Percentiles rank a stretch among this genome's conserved stretches.
Conservation (phyloP, 2,888 invertebrate genomes). For the Lasioglossum zephyrum region DNA sequence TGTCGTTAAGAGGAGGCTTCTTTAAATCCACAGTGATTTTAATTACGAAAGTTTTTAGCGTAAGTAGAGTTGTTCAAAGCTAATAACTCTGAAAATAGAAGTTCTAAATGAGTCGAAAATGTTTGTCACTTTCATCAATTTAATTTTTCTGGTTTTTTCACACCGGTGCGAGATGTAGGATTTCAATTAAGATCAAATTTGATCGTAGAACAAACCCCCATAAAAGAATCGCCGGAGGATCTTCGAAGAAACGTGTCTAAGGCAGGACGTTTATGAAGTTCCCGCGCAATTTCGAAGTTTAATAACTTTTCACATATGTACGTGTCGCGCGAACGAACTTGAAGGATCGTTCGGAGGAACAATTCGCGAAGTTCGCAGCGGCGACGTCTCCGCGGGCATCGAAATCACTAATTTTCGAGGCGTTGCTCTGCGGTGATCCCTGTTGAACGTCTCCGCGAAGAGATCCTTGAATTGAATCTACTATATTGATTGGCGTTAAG, state of each 20-base stretch:
- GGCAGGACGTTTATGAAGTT: slow-evolving; percentile 47
- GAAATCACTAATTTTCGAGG: background rate
- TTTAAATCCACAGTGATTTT: too few relatives aligned
- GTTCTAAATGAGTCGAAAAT: too few relatives aligned
- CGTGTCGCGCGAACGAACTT: slow-evolving; percentile 16
- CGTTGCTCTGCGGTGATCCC: slow-evolving; percentile 10
- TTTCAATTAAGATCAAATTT: background rate
- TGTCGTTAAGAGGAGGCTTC: too few relatives aligned
- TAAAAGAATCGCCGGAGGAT: slow-evolving; percentile 24
- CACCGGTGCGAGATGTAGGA: too few relatives aligned
- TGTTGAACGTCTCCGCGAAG: background rate
- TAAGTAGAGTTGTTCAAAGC: too few relatives aligned
- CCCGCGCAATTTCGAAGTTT: slow-evolving; percentile 48
- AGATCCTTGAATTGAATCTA: slow-evolving; percentile 16
- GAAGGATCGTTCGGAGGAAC: slow-evolving; percentile 24
- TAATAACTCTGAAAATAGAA: too few relatives aligned
- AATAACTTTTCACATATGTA: slow-evolving; percentile 43
- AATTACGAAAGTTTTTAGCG: too few relatives aligned
- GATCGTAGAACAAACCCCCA: background rate
- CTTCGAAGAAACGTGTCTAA: slow-evolving; percentile 13
- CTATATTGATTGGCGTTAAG: background rate
- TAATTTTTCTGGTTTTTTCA: too few relatives aligned
- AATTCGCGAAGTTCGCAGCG: slow-evolving; percentile 34
- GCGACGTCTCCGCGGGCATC: slow-evolving; percentile 23
- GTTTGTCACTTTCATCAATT: too few relatives aligned